These are phyloP conservation scores for Caloenas nicobarica DNA, from an alignment of 2,113 vertebrate genomes.

Conservation along the genomic window DNA sequence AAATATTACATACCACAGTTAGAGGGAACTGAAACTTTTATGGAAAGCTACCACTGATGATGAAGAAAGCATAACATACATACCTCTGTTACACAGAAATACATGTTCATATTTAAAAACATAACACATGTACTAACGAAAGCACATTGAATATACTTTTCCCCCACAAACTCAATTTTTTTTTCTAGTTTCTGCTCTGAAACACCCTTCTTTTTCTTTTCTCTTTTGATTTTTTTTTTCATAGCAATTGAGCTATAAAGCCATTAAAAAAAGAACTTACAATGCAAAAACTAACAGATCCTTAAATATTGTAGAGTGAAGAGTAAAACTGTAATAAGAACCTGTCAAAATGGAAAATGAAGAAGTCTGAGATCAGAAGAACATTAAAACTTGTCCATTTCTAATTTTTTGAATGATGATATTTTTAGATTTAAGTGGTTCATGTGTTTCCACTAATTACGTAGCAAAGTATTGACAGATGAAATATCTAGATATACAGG, in stretches of 20 bases:
- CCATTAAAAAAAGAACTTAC: not conserved
- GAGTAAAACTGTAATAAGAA: conserved; percentile 3
- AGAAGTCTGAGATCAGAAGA: not conserved
- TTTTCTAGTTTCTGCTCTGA: not conserved
- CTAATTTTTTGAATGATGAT: not conserved
- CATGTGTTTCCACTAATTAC: not conserved
- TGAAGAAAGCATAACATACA: not conserved
- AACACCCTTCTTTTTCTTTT: not conserved
- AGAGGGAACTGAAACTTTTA: not conserved
- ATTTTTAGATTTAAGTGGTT: conserved; percentile 21
- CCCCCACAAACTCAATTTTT: not conserved
- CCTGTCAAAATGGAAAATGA: conserved; percentile 22
- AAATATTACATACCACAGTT: not conserved
- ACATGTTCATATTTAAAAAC: not conserved
- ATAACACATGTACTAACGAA: not conserved
- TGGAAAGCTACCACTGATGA: not conserved
- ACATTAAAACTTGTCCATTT: not conserved
- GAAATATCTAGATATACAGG: not conserved
- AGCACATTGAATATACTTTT: not conserved
- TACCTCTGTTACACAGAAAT: not conserved
- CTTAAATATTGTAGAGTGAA: not conserved
- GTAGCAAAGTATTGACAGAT: not conserved
- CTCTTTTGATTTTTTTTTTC: not conserved
- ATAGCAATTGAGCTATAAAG: not conserved
- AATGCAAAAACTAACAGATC: not conserved